Evolutionary conservation across 2,888 invertebrate genomes (phyloP).

Genomic region (Callyntrura sp.): DNA sequence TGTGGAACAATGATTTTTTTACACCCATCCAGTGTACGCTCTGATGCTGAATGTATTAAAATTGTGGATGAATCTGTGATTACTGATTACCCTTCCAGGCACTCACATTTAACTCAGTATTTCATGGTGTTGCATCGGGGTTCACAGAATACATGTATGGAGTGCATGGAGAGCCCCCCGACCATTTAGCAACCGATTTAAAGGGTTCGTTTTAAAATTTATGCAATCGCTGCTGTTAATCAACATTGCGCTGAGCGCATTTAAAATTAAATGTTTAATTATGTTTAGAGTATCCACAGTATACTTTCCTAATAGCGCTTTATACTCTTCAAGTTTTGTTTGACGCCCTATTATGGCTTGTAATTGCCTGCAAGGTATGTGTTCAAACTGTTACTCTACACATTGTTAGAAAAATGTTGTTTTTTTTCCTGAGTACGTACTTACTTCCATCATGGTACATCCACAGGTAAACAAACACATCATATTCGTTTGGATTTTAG

Average conservation of each 20-base stretch:
- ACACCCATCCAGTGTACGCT: neutral
- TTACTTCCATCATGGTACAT: no score
- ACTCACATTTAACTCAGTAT: conserved; percentile 63
- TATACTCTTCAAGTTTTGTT: conserved; percentile 69
- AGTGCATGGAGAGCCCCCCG: conserved; percentile 31
- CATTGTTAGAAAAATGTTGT: neutral
- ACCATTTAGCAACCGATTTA: conserved; percentile 56
- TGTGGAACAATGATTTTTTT: conserved; percentile 2
- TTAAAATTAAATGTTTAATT: neutral
- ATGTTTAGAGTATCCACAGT: conserved; percentile 72
- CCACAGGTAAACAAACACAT: conserved; percentile 71
- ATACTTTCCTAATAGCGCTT: conserved; percentile 58
- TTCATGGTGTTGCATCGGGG: conserved; percentile 61
- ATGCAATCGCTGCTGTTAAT: neutral
- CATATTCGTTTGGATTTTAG: conserved; percentile 57
- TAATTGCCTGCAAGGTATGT: conserved; percentile 71
- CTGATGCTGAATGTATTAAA: neutral
- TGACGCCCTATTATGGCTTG: conserved; percentile 68
- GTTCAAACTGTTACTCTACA: neutral
- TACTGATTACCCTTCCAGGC: conserved; percentile 46
- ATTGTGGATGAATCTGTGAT: neutral
- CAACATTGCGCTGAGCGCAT: no score
- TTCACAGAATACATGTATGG: conserved; percentile 62
- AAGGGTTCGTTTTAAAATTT: conserved; percentile 53
- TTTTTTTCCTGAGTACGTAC: no score